Evolutionary conservation across 2,888 invertebrate species (phyloP).

Genomic region (Tinea pellionella): DNA sequence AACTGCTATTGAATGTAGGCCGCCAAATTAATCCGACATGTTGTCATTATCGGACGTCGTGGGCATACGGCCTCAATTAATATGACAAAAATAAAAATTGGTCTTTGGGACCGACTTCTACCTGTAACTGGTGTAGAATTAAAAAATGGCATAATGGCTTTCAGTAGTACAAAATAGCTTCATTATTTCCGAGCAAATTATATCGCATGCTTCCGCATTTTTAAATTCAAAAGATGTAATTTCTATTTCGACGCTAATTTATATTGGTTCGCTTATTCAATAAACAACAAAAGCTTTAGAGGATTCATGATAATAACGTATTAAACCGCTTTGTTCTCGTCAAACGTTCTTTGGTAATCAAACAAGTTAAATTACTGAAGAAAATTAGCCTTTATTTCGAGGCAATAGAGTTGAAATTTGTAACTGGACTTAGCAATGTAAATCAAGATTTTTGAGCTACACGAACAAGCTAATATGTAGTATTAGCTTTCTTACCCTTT

Average conservation of each 20-base stretch:
- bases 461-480: slow-evolving; percentile 1
- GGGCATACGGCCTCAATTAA: too few species aligned
- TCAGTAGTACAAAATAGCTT: neutral
- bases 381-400: neutral
- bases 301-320: slow-evolving; percentile 3
- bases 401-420: neutral
- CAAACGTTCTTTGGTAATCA: neutral
- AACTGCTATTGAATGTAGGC: too few species aligned
- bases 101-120: too few species aligned
- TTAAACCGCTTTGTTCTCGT: neutral
- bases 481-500: slow-evolving; percentile 6
- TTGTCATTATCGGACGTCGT: too few species aligned
- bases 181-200: neutral
- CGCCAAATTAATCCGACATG: too few species aligned
- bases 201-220: neutral
- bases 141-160: too few species aligned
- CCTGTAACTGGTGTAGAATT: too few species aligned
- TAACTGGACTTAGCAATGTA: neutral
- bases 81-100: too few species aligned
- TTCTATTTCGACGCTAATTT: neutral
- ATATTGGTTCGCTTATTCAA: neutral
- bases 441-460: neutral
- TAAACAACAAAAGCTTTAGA: slow-evolving; percentile 1
- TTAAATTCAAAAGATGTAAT: neutral
- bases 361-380: neutral